Evolutionary conservation across 2,888 invertebrate genomes (phyloP).

Genomic region (Perdita meconis): DNA sequence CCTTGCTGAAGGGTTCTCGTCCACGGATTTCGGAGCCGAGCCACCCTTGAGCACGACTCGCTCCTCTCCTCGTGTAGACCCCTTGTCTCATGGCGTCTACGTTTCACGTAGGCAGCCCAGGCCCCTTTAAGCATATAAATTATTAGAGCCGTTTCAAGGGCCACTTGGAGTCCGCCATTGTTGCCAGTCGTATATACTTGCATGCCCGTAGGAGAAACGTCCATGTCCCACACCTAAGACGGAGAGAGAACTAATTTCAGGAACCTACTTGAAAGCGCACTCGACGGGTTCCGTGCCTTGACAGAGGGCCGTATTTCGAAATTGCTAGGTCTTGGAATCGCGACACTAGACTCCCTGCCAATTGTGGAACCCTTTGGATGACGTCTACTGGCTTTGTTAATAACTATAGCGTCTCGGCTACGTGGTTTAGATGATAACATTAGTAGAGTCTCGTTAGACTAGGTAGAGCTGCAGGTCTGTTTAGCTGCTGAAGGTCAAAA

Average conservation of each 20-base stretch:
- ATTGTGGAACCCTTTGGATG: constrained; percentile 13
- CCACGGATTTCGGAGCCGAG: constrained; percentile 69
- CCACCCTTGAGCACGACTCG: constrained; percentile 79
- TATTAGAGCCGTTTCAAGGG: constrained; percentile 81
- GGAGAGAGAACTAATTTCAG: constrained; percentile 66
- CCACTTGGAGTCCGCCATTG: constrained; percentile 76
- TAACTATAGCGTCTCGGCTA: background rate
- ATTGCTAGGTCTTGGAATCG: constrained; percentile 13
- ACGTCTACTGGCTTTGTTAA: background rate
- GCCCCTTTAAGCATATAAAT: constrained; percentile 81
- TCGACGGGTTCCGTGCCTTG: constrained; percentile 51
- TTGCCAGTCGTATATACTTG: constrained; percentile 67
- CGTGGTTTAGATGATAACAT: background rate
- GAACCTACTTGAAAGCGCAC: constrained; percentile 60
- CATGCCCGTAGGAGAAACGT: constrained; percentile 65
- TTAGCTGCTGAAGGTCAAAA: too few relatives aligned
- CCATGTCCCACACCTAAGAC: constrained; percentile 65
- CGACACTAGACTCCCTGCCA: constrained; percentile 29
- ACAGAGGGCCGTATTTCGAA: constrained; percentile 28
- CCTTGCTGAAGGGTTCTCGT: constrained; percentile 76
- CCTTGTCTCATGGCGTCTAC: constrained; percentile 72
- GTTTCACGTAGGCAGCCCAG: constrained; percentile 72
- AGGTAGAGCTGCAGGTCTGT: too few relatives aligned
- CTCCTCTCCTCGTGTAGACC: constrained; percentile 63
- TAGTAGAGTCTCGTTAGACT: too few relatives aligned